Evolutionary conservation across 2,797 vertebrate genomes (phyloP).

Genomic region (Sarcoramphus papa): DNA sequence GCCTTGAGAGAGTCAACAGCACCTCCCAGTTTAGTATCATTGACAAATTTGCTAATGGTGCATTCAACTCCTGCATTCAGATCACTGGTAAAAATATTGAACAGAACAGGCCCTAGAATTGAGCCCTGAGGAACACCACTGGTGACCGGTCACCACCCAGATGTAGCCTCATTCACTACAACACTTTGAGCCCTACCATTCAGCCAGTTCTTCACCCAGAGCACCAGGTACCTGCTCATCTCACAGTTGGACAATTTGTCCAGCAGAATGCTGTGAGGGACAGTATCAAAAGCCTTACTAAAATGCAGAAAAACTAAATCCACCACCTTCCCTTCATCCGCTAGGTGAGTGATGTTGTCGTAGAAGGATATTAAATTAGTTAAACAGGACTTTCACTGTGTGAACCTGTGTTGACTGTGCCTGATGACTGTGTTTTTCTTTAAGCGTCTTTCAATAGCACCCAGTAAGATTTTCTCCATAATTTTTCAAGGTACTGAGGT

Average conservation of each 20-base stretch:
- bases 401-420: not conserved
- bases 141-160: accelerated
- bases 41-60: not conserved
- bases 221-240: not conserved
- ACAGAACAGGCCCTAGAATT: not conserved
- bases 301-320: not conserved
- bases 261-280: not conserved
- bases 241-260: not conserved
- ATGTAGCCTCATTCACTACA: not conserved
- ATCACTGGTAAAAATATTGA: not conserved
- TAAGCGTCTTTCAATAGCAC: not conserved
- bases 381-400: not conserved
- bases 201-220: not conserved
- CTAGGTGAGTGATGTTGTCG: not conserved
- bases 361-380: not conserved
- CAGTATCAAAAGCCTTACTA: not conserved
- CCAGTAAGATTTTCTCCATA: not conserved
- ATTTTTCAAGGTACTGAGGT: not conserved
- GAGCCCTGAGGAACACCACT: not conserved
- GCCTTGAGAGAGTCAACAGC: not conserved
- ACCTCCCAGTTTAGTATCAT: not conserved
- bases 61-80: not conserved
- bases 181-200: not conserved
- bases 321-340: not conserved
- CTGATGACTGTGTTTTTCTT: not conserved